A percentile compares a stretch with the other conserved stretches of the same genome.
Conservation (phyloP, 2,888 invertebrate species). For the Amphipoea lucens region DNA sequence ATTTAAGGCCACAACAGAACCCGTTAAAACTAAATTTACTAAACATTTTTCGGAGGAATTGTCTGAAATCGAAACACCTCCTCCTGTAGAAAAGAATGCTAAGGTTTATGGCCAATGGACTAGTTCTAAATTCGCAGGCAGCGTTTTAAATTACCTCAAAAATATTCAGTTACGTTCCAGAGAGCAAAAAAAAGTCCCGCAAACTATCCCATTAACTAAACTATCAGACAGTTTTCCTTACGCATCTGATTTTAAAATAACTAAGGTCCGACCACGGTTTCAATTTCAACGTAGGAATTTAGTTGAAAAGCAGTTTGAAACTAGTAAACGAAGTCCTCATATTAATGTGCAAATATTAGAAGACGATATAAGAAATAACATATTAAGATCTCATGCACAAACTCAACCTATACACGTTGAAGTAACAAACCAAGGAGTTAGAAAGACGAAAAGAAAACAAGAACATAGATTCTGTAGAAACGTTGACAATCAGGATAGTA, state of each 20-base stretch:
- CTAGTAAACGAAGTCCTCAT: constrained; percentile 77
- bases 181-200: constrained; percentile 75
- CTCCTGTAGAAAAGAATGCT: constrained; percentile 72
- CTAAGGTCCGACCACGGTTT: constrained; percentile 75
- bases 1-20: constrained; percentile 54
- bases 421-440: constrained; percentile 77
- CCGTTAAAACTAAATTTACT: constrained; percentile 24
- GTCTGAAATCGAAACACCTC: constrained; percentile 79
- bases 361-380: constrained; percentile 77
- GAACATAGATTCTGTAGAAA: constrained; percentile 77
- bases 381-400: constrained; percentile 77
- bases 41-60: constrained; percentile 64
- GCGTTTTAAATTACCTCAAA: constrained; percentile 84
- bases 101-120: constrained; percentile 85
- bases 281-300: constrained; percentile 77
- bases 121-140: constrained; percentile 82
- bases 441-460: constrained; percentile 55
- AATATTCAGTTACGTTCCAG: constrained; percentile 77
- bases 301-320: constrained; percentile 71
- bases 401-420: constrained; percentile 77
- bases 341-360: constrained; percentile 83
- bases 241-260: constrained; percentile 78
- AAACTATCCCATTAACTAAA: constrained; percentile 80
- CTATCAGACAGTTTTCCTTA: constrained; percentile 82
- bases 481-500: constrained; percentile 57